A percentile compares a stretch with the other conserved stretches of the same genome.
phyloP scores from a whole-genome alignment of 2,888 invertebrate species.

The Noctua pronuba region DNA sequence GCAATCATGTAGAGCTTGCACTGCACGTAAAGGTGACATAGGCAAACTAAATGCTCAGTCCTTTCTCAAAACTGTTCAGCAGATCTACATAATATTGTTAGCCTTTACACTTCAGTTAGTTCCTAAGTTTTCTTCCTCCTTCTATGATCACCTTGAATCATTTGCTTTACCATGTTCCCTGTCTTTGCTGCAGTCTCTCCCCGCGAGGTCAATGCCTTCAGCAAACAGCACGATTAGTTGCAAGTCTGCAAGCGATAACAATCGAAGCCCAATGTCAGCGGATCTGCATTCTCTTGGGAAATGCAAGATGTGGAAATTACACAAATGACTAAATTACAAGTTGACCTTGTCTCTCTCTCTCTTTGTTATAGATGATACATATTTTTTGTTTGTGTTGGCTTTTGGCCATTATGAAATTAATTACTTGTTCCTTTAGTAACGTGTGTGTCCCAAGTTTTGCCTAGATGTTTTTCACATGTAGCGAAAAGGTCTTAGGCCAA shows the following conservation, averaged over 20 bases:
- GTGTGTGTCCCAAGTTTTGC: neutral
- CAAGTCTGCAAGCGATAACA: constrained; percentile 32
- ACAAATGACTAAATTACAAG: constrained; percentile 16
- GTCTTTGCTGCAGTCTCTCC: neutral
- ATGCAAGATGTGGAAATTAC: constrained; percentile 31
- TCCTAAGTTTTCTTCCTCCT: neutral
- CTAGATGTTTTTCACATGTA: neutral
- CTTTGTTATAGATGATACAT: neutral
- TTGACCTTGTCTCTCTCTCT: constrained; percentile 21
- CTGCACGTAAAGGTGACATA: neutral
- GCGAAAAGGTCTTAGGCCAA: neutral
- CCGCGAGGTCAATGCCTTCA: constrained; percentile 25
- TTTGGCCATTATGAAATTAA: neutral
- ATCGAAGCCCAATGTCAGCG: constrained; percentile 56
- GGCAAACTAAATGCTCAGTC: too few relatives aligned
- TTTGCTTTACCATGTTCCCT: neutral
- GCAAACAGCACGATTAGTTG: neutral
- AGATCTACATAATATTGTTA: neutral
- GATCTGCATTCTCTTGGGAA: constrained; percentile 50
- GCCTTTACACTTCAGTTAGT: neutral
- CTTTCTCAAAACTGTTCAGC: too few relatives aligned
- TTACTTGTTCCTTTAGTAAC: neutral
- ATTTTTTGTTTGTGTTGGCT: neutral
- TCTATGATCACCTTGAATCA: neutral
- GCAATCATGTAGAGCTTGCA: neutral